Conservation (phyloP, 2,113 vertebrate genomes). For the Pogona vitticeps region DNA sequence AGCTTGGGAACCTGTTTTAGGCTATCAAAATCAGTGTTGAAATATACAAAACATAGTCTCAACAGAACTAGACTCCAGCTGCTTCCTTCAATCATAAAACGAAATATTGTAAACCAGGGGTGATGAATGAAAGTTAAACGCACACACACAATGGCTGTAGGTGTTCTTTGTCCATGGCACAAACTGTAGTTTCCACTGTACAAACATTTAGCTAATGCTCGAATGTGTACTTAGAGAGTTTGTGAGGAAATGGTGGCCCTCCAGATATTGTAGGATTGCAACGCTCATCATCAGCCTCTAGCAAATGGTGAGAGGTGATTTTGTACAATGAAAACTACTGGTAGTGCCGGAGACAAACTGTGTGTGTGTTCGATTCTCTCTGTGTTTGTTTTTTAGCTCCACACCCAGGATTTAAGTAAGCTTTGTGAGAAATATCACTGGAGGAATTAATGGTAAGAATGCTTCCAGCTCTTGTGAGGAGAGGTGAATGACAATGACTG, state of each 20-base stretch:
- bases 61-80: no score
- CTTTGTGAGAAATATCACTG: neutral
- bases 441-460: constrained; percentile 2
- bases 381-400: constrained; percentile 23
- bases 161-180: no score
- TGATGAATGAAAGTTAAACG: neutral
- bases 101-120: neutral
- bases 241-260: neutral
- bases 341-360: constrained; percentile 30
- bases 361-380: constrained; percentile 5
- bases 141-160: no score
- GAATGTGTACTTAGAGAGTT: no score
- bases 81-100: no score
- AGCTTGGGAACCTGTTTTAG: neutral
- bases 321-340: neutral
- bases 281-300: neutral
- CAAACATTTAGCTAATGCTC: no score
- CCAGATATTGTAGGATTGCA: neutral
- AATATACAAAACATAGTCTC: neutral
- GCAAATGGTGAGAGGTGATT: neutral
- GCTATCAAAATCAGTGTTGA: neutral
- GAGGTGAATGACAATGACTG: neutral
- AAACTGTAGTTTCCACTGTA: no score
- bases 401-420: neutral
- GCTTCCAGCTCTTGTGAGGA: neutral